These are phyloP conservation scores for Neogobius melanostomus DNA, from an alignment of 2,113 vertebrate species.

Conservation along the genomic window DNA sequence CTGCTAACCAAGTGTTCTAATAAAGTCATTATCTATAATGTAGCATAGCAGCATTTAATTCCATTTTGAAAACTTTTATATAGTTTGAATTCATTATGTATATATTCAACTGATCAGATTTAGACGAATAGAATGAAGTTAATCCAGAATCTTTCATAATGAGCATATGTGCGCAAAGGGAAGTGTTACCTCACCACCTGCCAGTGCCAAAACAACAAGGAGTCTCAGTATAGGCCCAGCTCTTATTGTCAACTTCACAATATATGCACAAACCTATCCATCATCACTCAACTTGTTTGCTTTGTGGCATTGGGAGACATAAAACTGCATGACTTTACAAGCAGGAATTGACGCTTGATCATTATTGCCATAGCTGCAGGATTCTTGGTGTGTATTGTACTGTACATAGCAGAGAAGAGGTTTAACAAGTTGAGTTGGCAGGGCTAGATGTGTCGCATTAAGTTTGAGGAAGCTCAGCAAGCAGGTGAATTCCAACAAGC, in stretches of 20 bases:
- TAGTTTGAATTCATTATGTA: not conserved
- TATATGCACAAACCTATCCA: not conserved
- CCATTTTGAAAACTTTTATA: no score
- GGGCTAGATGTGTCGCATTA: conserved; percentile 21
- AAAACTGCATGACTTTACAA: conserved; percentile 40
- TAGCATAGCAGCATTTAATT: no score
- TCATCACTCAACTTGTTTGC: conserved; percentile 30
- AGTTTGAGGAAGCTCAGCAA: not conserved
- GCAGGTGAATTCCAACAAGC: not conserved
- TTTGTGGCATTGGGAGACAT: conserved; percentile 17
- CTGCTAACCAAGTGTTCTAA: no score
- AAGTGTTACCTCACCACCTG: conserved; percentile 3
- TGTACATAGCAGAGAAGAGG: conserved; percentile 37
- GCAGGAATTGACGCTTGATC: conserved; percentile 37
- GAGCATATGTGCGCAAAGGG: not conserved
- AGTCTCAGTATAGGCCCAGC: not conserved
- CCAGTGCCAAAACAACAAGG: not conserved
- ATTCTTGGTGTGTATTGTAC: conserved; percentile 18
- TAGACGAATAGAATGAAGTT: not conserved
- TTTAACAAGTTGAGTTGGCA: conserved; percentile 56
- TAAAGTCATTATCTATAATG: no score
- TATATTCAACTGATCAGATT: not conserved
- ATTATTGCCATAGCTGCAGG: conserved; percentile 29
- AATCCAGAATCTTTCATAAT: conserved; percentile 1
- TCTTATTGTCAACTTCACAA: not conserved